Evolutionary conservation across 1,140 invertebrate species (phyloP).

Genomic region (Zaprionus ornatus): DNA sequence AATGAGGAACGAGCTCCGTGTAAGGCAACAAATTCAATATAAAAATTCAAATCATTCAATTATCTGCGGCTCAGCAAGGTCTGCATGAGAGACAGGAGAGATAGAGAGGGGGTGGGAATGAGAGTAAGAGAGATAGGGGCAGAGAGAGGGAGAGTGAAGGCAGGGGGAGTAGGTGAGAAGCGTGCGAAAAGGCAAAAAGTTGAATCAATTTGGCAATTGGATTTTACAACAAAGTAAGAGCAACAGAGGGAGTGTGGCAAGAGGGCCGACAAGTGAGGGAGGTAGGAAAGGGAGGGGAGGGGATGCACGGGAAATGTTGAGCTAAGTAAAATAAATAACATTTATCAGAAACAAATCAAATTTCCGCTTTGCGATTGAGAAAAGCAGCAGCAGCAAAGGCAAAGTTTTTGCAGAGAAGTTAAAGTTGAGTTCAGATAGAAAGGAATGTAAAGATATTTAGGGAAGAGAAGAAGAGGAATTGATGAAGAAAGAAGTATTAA

Average conservation of each 20-base stretch:
- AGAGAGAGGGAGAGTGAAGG: not conserved
- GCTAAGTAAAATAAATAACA: slow-evolving; percentile 80
- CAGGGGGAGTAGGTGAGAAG: not conserved
- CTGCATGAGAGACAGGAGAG: not conserved
- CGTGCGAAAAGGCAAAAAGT: slow-evolving; percentile 66
- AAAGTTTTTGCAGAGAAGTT: slow-evolving; percentile 1
- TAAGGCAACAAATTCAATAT: slow-evolving; percentile 70
- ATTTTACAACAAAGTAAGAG: slow-evolving; percentile 58
- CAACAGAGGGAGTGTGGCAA: not conserved
- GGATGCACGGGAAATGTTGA: slow-evolving; percentile 22
- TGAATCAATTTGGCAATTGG: slow-evolving; percentile 81
- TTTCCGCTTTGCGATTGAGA: slow-evolving; percentile 71
- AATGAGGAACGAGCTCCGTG: not conserved
- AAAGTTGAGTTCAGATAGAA: not conserved
- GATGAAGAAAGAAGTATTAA: not conserved
- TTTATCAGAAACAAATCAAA: slow-evolving; percentile 81
- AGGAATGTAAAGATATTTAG: not conserved
- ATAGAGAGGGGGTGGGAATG: not conserved
- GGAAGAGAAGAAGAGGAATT: not conserved
- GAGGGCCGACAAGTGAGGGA: not conserved
- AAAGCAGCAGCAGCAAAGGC: slow-evolving; percentile 10
- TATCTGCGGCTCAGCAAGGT: slow-evolving; percentile 72
- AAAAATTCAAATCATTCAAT: slow-evolving; percentile 83
- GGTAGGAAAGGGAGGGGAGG: not conserved
- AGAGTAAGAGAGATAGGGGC: not conserved